phyloP scores from a whole-genome alignment of 2,888 invertebrate genomes.

The Standfussiana lucernea region DNA sequence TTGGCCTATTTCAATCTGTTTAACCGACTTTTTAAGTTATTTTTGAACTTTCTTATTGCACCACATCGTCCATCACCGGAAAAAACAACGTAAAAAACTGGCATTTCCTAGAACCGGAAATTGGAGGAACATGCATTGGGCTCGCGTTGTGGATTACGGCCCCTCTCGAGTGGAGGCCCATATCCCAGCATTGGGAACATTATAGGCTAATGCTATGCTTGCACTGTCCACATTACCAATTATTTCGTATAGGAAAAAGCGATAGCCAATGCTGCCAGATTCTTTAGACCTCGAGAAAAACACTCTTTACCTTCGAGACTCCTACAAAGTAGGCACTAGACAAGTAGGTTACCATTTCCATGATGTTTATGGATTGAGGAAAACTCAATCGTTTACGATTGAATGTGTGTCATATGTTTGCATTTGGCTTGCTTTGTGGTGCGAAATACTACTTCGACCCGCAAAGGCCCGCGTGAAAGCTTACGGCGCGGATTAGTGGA shows the following conservation, averaged over 20 bases:
- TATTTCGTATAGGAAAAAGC: background rate
- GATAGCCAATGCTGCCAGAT: background rate
- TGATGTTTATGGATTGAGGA: slow-evolving; percentile 48
- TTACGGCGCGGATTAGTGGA: background rate
- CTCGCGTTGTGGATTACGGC: background rate
- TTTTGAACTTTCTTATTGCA: background rate
- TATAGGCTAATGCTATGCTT: background rate
- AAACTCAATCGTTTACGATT: slow-evolving; percentile 36
- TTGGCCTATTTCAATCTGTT: slow-evolving; percentile 16
- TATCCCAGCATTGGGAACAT: background rate
- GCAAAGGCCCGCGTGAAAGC: background rate
- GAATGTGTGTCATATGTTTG: slow-evolving; percentile 17
- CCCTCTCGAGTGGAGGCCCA: background rate
- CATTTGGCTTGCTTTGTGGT: slow-evolving; percentile 4
- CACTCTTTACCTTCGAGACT: background rate
- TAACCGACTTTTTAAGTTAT: background rate
- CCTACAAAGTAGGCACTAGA: background rate
- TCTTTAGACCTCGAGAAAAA: background rate
- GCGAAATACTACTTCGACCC: background rate
- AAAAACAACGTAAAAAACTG: background rate
- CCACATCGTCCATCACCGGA: background rate
- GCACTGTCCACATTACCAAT: background rate
- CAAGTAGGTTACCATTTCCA: slow-evolving; percentile 36
- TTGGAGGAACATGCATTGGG: background rate
- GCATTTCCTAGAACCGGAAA: background rate